Evolutionary conservation across 2,797 vertebrate genomes (phyloP).

Genomic region (Channa striata): DNA sequence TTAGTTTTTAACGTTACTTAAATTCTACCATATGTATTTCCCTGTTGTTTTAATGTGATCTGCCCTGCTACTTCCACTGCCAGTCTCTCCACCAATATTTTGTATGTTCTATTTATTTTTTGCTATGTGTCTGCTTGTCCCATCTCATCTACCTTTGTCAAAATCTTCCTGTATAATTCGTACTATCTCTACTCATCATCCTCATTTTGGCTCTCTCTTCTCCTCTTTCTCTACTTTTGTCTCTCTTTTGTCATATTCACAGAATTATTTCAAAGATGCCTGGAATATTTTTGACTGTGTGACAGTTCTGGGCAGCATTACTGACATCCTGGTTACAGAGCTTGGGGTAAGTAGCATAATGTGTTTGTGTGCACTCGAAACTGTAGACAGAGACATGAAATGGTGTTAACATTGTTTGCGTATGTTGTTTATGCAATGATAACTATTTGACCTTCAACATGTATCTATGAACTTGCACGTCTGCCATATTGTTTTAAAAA

Average conservation of each 20-base stretch:
- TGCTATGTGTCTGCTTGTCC: not conserved
- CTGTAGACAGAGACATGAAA: constrained; percentile 12
- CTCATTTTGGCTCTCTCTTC: not conserved
- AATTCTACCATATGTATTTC: not conserved
- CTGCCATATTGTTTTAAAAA: constrained; percentile 50
- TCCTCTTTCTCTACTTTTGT: constrained; percentile 22
- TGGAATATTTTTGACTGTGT: constrained; percentile 99
- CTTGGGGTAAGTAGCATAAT: constrained; percentile 90
- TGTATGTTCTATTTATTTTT: not conserved
- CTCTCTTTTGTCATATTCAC: constrained; percentile 50
- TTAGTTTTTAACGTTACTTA: not conserved
- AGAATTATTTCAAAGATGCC: constrained; percentile 98
- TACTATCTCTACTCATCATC: too few relatives aligned
- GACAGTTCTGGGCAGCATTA: constrained; percentile 97
- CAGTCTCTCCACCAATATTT: constrained; percentile 22
- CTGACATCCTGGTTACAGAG: constrained; percentile 96
- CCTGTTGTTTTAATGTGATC: constrained; percentile 13
- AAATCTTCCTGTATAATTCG: not conserved
- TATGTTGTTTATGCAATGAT: not conserved
- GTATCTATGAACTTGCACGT: constrained; percentile 38
- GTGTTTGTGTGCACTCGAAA: constrained; percentile 20
- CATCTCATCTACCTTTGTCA: constrained; percentile 27
- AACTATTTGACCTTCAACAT: constrained; percentile 22
- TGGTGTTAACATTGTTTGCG: constrained; percentile 15
- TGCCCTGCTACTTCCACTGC: not conserved